A percentile compares a stretch with the other conserved stretches of the same genome.
These are phyloP conservation scores for Apodemus agrarius DNA, from an alignment of 2,797 vertebrate genomes.

Conservation along the genomic window DNA sequence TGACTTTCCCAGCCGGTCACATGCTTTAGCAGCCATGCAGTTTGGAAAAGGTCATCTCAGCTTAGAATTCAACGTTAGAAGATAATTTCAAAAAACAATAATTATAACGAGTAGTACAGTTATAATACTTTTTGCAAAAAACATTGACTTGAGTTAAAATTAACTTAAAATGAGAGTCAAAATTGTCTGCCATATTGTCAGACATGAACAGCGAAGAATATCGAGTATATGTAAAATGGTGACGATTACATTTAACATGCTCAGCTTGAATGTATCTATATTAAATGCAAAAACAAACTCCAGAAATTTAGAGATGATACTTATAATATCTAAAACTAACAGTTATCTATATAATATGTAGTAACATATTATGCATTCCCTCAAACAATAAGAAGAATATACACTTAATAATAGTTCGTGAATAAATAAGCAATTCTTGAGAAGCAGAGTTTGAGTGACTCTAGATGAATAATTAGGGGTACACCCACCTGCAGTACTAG, in stretches of 20 bases:
- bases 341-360: background rate
- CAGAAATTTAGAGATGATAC: background rate
- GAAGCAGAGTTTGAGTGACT: background rate
- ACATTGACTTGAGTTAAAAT: background rate
- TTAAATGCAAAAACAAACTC: background rate
- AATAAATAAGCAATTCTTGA: background rate
- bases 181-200: background rate
- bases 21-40: background rate
- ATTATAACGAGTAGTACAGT: background rate
- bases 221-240: background rate
- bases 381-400: background rate
- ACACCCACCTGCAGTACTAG: background rate
- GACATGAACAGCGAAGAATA: background rate
- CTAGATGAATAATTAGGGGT: background rate
- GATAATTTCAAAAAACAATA: background rate
- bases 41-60: constrained; percentile 12
- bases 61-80: constrained; percentile 21
- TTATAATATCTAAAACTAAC: background rate
- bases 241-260: background rate
- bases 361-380: background rate
- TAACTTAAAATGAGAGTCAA: background rate
- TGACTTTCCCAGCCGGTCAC: background rate
- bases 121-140: constrained; percentile 7
- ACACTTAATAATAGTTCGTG: background rate
- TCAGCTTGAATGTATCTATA: background rate